Conservation (phyloP, 2,797 vertebrate genomes). For the Gallinago stenura region DNA sequence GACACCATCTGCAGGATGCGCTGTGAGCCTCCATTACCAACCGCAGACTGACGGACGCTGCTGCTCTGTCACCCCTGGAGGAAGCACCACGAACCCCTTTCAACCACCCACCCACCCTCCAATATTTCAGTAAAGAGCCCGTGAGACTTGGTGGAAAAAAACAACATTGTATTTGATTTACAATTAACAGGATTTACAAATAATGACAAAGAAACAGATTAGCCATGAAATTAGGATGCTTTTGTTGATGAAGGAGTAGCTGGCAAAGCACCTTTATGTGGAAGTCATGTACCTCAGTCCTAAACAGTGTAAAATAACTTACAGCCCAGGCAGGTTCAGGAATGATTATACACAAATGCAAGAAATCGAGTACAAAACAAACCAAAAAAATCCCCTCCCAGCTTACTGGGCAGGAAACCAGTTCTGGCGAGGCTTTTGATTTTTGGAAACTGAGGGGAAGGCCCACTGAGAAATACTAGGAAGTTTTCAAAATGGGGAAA, state of each 20-base stretch:
- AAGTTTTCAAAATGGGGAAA: neutral
- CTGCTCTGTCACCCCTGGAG: neutral
- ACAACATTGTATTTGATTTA: conserved; percentile 79
- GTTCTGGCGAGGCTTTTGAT: neutral
- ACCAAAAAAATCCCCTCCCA: neutral
- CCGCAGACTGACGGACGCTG: neutral
- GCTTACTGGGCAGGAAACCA: neutral
- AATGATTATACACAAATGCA: conserved; percentile 39
- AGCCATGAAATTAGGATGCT: conserved; percentile 62
- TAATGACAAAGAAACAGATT: conserved; percentile 69
- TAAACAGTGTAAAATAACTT: conserved; percentile 64
- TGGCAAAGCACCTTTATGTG: conserved; percentile 55
- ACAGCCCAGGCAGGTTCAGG: conserved; percentile 40
- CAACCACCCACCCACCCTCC: neutral
- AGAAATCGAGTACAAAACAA: neutral
- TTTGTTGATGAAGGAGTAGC: conserved; percentile 60
- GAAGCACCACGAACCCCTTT: neutral
- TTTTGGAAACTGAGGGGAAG: conserved; percentile 6
- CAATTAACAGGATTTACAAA: conserved; percentile 83
- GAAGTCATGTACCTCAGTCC: conserved; percentile 50
- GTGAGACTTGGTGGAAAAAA: conserved; percentile 71
- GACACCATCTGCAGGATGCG: neutral
- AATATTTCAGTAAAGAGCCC: conserved; percentile 14
- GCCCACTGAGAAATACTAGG: neutral
- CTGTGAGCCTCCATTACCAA: neutral